Percentiles rank a stretch among this genome's conserved stretches.
These are phyloP conservation scores for Pollenia angustigena DNA, from an alignment of 2,888 invertebrate species.

Conservation along the genomic window DNA sequence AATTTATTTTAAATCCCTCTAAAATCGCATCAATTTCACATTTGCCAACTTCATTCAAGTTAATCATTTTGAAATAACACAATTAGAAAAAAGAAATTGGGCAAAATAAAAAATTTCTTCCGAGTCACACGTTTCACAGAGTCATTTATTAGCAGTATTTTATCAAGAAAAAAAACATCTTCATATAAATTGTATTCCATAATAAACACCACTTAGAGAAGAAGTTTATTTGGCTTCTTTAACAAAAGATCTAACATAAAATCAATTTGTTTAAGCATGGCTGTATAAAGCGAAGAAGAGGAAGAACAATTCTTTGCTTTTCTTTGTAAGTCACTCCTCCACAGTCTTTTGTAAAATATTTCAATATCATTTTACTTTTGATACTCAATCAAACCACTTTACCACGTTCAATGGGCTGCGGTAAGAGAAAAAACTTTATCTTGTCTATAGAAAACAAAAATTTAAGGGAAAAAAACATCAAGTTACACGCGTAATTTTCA, in stretches of 20 bases:
- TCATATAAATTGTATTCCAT: no score
- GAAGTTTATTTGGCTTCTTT: background rate
- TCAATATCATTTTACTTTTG: conserved; percentile 20
- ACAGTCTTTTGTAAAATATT: background rate
- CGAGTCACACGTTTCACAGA: no score
- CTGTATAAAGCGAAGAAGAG: background rate
- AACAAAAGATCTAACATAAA: background rate
- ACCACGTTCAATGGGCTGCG: conserved; percentile 37
- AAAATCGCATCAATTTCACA: no score
- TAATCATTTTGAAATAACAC: no score
- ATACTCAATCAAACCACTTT: conserved; percentile 43
- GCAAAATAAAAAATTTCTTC: no score
- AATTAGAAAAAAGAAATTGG: no score
- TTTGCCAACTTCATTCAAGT: no score
- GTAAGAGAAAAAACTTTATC: conserved; percentile 21
- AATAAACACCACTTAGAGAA: no score
- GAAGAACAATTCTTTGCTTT: background rate
- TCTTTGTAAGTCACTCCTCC: background rate
- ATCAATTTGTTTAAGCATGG: conserved; percentile 22
- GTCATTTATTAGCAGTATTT: no score
- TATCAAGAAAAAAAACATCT: no score
- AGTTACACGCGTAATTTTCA: conserved; percentile 28
- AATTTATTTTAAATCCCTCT: no score
- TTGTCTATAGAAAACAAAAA: background rate
- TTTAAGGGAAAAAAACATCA: background rate